These are phyloP conservation scores for Papilio polytes DNA, from an alignment of 1,140 invertebrate genomes.

Conservation along the genomic window DNA sequence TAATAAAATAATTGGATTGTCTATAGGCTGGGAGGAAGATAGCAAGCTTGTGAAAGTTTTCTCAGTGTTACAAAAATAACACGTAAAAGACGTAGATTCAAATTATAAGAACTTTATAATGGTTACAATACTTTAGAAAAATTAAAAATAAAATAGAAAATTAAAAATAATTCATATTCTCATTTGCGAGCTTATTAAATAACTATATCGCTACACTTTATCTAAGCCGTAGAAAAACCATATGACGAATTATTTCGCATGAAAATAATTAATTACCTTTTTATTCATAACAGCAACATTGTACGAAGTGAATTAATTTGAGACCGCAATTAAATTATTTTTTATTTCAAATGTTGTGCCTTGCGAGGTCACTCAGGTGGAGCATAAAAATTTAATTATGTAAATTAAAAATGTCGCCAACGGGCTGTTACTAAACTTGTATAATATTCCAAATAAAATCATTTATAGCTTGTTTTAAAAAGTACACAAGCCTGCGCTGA, in stretches of 20 bases:
- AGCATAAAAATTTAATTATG: slow-evolving; percentile 19
- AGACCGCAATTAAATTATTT: slow-evolving; percentile 4
- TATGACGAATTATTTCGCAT: background rate
- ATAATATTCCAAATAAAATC: background rate
- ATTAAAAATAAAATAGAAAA: no score
- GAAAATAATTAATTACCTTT: background rate
- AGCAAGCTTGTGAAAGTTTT: slow-evolving; percentile 1
- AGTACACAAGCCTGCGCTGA: background rate
- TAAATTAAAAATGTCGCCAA: slow-evolving; percentile 1
- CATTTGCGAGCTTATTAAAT: background rate
- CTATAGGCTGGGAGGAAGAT: background rate
- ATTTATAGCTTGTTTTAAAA: background rate
- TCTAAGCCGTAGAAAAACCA: background rate
- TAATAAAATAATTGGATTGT: background rate
- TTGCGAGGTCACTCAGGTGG: background rate
- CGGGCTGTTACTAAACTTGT: background rate
- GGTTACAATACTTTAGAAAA: background rate
- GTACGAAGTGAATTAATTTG: background rate
- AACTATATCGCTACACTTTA: background rate
- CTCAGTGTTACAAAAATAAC: background rate
- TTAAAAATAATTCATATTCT: background rate
- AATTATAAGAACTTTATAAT: background rate
- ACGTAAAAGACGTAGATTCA: background rate
- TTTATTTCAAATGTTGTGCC: slow-evolving; percentile 10
- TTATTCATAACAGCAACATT: slow-evolving; percentile 13